Evolutionary conservation across 1,140 invertebrate genomes (phyloP), one percentile per base, ranked within the genome.

Genomic region (Scaptodrosophila lebanonensis): DNA sequence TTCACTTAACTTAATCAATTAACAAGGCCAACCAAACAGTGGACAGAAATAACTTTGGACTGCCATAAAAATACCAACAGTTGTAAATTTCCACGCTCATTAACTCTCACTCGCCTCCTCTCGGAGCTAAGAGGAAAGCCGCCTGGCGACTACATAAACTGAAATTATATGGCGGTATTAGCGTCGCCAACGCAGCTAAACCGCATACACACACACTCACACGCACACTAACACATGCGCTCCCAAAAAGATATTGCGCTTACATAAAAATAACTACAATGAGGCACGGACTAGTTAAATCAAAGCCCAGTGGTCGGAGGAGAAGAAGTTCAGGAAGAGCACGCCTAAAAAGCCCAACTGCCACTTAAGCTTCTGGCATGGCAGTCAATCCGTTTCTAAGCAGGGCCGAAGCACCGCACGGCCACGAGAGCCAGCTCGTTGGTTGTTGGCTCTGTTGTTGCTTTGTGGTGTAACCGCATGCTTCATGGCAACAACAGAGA

Each of bases 301-400:
- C 60, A 63, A 54, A 56, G 66, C 59, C 54, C 60, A 42, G 51
- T 51, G 73, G 75, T 50, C 64, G n/a, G n/a, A n/a, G n/a, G n/a
- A n/a, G n/a, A n/a, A n/a, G n/a, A n/a, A n/a, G n/a, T n/a, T n/a
- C n/a, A n/a, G n/a, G n/a, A n/a, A n/a, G n/a, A n/a, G n/a, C 60
- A 63, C 64, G 42, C 58, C 63, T 59, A 53, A 47, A 66, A 57
- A 59, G 64, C 61, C 38, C 51, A 66, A 68, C 53, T 82, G 75
- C 54, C 73, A 79, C 73, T 79, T 79, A 79, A 79, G 75, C 73
- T 82, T 76, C 69, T 79, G 75, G 75, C 65, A 73, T 79, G 68
- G 64, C 69, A 73, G 73, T 79, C 73, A 79, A 79, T 79, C 73
- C 75, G 75, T 60, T 69, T 63, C 75, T 69, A 62, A 73, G 65